Base-by-base conservation (phyloP, 2,113 vertebrate species). In the Dryoscopus gambensis region DNA sequence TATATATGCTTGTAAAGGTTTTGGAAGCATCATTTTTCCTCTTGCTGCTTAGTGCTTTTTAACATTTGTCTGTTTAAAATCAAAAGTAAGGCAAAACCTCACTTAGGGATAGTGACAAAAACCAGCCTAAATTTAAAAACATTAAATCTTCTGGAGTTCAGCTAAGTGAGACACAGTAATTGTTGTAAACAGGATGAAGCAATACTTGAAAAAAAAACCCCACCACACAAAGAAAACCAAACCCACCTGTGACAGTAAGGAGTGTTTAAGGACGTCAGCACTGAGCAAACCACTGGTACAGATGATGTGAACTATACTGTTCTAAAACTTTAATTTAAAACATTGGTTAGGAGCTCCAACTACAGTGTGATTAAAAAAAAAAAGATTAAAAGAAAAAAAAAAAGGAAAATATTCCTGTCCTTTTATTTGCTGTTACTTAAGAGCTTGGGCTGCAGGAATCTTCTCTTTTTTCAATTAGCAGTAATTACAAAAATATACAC, bases 401-500 rank as follows among this genome's bases (percentile, higher is more conserved):
- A 63, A 30, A 16, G 31, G 5, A 24, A 86, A 87, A 77, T 68
- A 57, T 70, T 95, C 24, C 15, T 55, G 30, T 50, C 42, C 5
- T 46, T 71, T 92, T 68, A 52, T 84, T 90, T 95, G 74, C 47
- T 92, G 25, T 88, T 90, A 33, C 50, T 88, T 69, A 77, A 92
- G 82, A 57, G 50, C 49, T 57, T 33, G 57, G n/a, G 23, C 50
- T 90, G 79, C 52, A 75, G 60, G 55, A 77, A n/a, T 78, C 18
- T 81, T 50, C 47, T 55, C 8, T 77, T 71, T 95, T 84, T 81
- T 65, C 63, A 83, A 39, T 96, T 90, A 94, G 37, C 53, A 91
- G 42, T 95, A 92, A 92, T 97, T 97, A 93, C 71, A 95, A 91
- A 96, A 96, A 94, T 93, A 93, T 25, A 82, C 62, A 39, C 49